phyloP scores from a whole-genome alignment of 2,888 invertebrate species.

The Argyra leucocephala region DNA sequence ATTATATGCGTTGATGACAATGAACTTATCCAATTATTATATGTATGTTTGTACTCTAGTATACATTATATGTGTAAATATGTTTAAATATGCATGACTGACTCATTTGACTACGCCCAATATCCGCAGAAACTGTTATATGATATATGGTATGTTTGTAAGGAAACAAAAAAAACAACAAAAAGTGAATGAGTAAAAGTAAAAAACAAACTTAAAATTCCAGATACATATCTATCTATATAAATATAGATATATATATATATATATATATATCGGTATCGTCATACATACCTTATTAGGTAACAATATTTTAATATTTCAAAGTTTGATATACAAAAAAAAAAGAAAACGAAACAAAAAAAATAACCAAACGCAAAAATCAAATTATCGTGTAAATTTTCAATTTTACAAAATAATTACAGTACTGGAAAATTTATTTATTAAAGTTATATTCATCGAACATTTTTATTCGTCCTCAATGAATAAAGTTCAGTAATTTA shows the following conservation, averaged over 20 bases:
- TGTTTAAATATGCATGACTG: background rate
- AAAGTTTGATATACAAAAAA: background rate
- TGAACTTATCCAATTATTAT: background rate
- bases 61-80: background rate
- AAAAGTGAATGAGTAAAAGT: background rate
- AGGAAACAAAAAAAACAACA: background rate
- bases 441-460: too few species aligned
- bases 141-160: background rate
- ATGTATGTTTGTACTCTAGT: background rate
- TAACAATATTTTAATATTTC: slow-evolving; percentile 1
- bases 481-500: too few species aligned
- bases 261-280: too few species aligned
- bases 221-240: background rate
- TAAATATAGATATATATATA: too few species aligned
- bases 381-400: too few species aligned
- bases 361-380: too few species aligned
- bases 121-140: background rate
- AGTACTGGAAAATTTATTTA: too few species aligned
- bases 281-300: background rate
- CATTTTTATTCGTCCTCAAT: too few species aligned
- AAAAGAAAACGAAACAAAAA: too few species aligned
- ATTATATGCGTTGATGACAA: background rate
- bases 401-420: too few species aligned
- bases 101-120: slow-evolving; percentile 1
- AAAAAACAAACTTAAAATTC: background rate